Percentiles rank a stretch among this genome's conserved stretches.
These are phyloP conservation scores for Mustela lutreola DNA, from an alignment of 2,113 vertebrate species.

Conservation along the genomic window DNA sequence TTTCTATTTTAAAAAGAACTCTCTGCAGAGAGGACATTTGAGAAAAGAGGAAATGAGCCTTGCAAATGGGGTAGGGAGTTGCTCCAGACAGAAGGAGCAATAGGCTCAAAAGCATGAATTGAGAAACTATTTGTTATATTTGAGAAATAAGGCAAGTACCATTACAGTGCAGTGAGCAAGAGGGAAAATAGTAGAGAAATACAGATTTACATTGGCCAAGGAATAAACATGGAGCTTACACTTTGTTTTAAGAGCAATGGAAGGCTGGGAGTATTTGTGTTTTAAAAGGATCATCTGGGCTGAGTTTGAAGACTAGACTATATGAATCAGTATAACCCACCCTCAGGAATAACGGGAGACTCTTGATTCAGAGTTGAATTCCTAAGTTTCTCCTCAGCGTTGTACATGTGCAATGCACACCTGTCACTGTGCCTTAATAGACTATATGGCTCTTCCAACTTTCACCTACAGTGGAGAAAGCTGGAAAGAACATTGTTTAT, in stretches of 20 bases:
- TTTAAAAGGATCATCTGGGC: not conserved
- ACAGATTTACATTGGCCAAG: accelerated
- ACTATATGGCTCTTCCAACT: not conserved
- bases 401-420: not conserved
- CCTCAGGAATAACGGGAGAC: not conserved
- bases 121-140: not conserved
- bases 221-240: not conserved
- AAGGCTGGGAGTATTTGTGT: not conserved
- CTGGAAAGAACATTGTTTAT: not conserved
- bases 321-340: not conserved
- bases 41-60: not conserved
- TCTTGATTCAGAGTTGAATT: not conserved
- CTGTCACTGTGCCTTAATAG: not conserved
- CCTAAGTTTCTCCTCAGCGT: not conserved
- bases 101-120: not conserved
- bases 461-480: not conserved
- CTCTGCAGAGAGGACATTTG: not conserved
- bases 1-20: not conserved
- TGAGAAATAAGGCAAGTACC: not conserved
- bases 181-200: accelerated
- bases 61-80: not conserved
- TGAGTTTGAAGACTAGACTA: not conserved
- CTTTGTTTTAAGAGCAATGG: not conserved
- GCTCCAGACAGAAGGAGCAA: not conserved
- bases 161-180: accelerated